Base-by-base conservation (phyloP, 2,797 vertebrate species). In the Paramormyrops hopkinsi region DNA sequence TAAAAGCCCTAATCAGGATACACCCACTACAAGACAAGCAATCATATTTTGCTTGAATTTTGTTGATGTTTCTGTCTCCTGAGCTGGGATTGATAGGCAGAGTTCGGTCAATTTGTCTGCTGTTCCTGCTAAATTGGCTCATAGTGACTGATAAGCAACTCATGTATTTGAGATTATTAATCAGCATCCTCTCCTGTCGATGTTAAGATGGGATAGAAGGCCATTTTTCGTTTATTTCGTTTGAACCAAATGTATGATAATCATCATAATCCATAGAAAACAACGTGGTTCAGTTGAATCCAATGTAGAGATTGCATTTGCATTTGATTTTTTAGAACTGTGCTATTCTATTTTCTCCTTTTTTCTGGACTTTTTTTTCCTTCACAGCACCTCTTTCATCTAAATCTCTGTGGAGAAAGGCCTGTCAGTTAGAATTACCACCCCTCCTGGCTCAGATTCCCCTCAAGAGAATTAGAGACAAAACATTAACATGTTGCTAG, bases 401-500 rank as follows among this genome's bases (percentile, higher is more conserved):
- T 65, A 53, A 86, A 90, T 88, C 91, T 29, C 5, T 65, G 90
- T 88, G 56, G 88, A 93, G 90, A 91, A 93, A 92, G 86, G 89
- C 88, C 62, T 53, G 83, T 92, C 91, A 93, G 90, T 93, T 90
- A 91, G 88, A 85, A 90, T 92, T 86, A 91, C 86, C 90, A 91
- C 86, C 79, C 79, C 53, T 44, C 76, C 76, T 89, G 79, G 62
- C 90, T 89, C 89, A 50, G 65, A 90, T 90, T 91, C 92, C 90
- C 88, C 90, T 62, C 29, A 46, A 84, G 90, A 90, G 90, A 90
- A 90, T 89, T 87, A 37, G 79, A 83, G 90, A 91, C 90, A 89
- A 93, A 87, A 91, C 90, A 92, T 93, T 92, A 91, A 88, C 90
- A 76, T 92, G 90, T 90, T 91, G 90, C 85, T 65, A 56, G 88